Evolutionary conservation across 2,113 vertebrate species (phyloP), one percentile per base, ranked within the genome.

Genomic region (Tinamus guttatus): DNA sequence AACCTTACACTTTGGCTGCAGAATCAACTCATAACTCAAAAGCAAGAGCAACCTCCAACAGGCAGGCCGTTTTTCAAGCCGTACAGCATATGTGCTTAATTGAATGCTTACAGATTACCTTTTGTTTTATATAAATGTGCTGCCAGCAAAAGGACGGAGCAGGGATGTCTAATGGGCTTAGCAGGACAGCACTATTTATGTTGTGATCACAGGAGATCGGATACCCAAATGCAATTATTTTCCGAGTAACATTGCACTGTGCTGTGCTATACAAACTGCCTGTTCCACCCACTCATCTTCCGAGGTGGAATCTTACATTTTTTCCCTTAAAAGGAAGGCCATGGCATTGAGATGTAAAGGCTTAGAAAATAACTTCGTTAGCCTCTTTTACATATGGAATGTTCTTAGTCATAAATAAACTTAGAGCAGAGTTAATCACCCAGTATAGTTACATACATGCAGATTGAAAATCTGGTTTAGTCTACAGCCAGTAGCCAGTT

Each of bases 51-150:
- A 56, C 36, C 58, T 90, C 59, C 43, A 60, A 45, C 2, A 2
- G 80, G 73, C 93, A 93, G 91, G 63, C 41, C 62, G n/a, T 82
- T 91, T 56, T 15, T 90, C 64, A 51, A 96, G 69, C 81, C 62
- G 84, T 80, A 67, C 27, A 76, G 62, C 43, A 32, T 49, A 47
- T 93, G 73, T 76, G 40, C 88, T 94, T 88, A 96, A 79, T 1
- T 40, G 69, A 86, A 89, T 12, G n/a, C 85, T 93, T 93, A 87
- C 43, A 90, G 84, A 90, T 76, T 73, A 95, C 87, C 91, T 96
- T 91, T 94, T 81, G 27, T 88, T 93, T 71, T 65, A 86, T 25
- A 84, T 27, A 76, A 28, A 86, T 36, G 52, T 92, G 60, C 77
- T 90, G 69, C 73, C 88, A 96, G 65, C 28, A 54, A n/a, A 88